These are phyloP conservation scores for Ailurus styani DNA, from an alignment of 2,113 vertebrate genomes.

Conservation along the genomic window DNA sequence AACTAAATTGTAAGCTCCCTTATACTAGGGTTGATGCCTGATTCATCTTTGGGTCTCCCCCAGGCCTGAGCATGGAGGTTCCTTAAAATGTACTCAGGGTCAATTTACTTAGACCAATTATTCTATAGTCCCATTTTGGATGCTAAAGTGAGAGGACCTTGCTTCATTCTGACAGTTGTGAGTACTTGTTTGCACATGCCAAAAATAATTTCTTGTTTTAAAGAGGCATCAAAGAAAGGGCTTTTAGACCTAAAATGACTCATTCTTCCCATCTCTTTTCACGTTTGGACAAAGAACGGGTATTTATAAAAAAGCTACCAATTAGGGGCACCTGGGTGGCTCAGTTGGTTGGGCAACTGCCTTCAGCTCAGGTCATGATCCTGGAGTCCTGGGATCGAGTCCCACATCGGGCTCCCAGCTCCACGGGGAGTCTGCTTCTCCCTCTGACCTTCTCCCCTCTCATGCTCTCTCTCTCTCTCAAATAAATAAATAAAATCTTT, in stretches of 20 bases:
- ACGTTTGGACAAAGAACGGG: background rate
- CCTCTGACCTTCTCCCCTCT: too few relatives aligned
- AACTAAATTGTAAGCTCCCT: background rate
- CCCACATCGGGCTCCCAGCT: too few relatives aligned
- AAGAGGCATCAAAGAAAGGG: slow-evolving; percentile 2
- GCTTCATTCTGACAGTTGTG: background rate
- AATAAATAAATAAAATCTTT: too few relatives aligned
- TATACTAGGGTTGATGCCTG: background rate
- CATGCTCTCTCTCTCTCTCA: too few relatives aligned
- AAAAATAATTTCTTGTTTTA: slow-evolving; percentile 1
- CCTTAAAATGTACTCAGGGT: background rate
- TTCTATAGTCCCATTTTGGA: background rate
- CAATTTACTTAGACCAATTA: background rate
- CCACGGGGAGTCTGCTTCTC: too few relatives aligned
- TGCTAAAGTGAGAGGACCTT: background rate
- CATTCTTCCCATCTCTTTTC: background rate
- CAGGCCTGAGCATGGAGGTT: background rate
- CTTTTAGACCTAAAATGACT: background rate
- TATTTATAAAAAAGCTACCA: background rate
- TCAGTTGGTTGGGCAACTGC: too few relatives aligned
- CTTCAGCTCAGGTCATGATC: too few relatives aligned
- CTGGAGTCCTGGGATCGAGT: too few relatives aligned
- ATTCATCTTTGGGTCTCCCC: background rate
- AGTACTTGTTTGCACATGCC: background rate
- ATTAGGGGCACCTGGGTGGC: too few relatives aligned